Conservation (phyloP, 2,888 invertebrate genomes). For the Trachelus tabidus region DNA sequence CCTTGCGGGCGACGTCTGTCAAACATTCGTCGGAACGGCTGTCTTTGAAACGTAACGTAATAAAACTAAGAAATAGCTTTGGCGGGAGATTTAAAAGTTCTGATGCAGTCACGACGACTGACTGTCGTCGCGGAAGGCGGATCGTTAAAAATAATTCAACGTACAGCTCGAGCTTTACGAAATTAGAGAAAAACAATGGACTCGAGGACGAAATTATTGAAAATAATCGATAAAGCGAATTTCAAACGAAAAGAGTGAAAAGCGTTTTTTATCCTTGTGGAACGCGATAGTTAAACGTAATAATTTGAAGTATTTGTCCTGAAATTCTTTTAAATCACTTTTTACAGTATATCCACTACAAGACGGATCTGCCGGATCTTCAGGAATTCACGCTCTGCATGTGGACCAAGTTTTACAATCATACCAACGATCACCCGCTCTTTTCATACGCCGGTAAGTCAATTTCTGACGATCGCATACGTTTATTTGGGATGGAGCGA, state of each 20-base stretch:
- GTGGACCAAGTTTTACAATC: slow-evolving; percentile 87
- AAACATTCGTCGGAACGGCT: not conserved
- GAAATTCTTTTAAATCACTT: slow-evolving; percentile 27
- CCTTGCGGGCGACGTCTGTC: not conserved
- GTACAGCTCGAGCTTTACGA: not conserved
- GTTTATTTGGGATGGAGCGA: not conserved
- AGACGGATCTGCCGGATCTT: slow-evolving; percentile 77
- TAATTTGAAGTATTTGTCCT: not conserved
- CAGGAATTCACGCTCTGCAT: slow-evolving; percentile 87
- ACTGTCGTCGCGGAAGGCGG: not conserved
- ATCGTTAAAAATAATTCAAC: not conserved
- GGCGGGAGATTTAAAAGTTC: not conserved
- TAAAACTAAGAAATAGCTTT: not conserved
- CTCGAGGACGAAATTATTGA: not conserved
- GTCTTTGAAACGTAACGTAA: not conserved
- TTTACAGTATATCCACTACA: slow-evolving; percentile 81
- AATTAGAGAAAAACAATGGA: not conserved
- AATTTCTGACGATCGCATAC: not conserved
- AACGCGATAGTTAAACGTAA: not conserved
- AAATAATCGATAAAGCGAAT: not conserved
- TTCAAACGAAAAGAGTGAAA: not conserved
- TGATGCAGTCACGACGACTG: not conserved
- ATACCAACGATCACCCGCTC: slow-evolving; percentile 83
- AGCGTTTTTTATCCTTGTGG: not conserved
- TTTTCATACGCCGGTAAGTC: slow-evolving; percentile 83